These are phyloP conservation scores for Hirtodrosophila duncani DNA, from an alignment of 2,888 invertebrate species.

Conservation along the genomic window DNA sequence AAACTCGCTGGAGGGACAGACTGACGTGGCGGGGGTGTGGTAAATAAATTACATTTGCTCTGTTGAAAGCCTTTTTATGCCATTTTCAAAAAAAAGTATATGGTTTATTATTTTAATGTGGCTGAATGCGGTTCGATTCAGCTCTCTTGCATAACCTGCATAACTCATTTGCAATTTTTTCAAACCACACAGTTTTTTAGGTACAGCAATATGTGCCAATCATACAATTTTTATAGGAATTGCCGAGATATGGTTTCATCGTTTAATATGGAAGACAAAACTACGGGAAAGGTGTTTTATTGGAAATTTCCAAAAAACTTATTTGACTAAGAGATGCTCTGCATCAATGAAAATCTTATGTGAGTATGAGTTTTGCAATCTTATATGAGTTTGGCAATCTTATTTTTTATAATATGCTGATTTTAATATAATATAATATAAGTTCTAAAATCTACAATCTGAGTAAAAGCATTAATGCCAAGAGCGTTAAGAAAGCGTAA, in stretches of 20 bases:
- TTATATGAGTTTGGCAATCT: too few relatives aligned
- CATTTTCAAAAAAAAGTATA: constrained; percentile 58
- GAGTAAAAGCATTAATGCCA: too few relatives aligned
- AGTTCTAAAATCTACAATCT: too few relatives aligned
- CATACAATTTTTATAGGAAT: constrained; percentile 60
- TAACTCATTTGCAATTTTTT: constrained; percentile 55
- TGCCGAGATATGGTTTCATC: constrained; percentile 43
- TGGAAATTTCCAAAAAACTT: background rate
- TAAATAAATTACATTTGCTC: constrained; percentile 32
- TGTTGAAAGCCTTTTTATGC: constrained; percentile 39
- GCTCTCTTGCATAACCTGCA: constrained; percentile 50
- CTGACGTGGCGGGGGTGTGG: background rate
- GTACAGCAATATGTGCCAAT: constrained; percentile 32
- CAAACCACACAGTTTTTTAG: constrained; percentile 26
- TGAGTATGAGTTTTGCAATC: too few relatives aligned
- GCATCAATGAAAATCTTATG: too few relatives aligned
- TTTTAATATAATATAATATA: too few relatives aligned
- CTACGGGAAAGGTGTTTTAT: constrained; percentile 2
- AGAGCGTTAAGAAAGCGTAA: too few relatives aligned
- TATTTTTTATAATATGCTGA: too few relatives aligned
- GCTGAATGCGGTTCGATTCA: constrained; percentile 39
- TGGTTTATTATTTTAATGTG: constrained; percentile 53
- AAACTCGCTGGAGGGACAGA: constrained; percentile 11
- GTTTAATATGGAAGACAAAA: constrained; percentile 41
- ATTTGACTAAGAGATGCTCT: constrained; percentile 23